Percentiles rank a stretch among this genome's conserved stretches.
These are phyloP conservation scores for Rotaria socialis DNA, from an alignment of 2,888 invertebrate genomes.

Conservation along the genomic window DNA sequence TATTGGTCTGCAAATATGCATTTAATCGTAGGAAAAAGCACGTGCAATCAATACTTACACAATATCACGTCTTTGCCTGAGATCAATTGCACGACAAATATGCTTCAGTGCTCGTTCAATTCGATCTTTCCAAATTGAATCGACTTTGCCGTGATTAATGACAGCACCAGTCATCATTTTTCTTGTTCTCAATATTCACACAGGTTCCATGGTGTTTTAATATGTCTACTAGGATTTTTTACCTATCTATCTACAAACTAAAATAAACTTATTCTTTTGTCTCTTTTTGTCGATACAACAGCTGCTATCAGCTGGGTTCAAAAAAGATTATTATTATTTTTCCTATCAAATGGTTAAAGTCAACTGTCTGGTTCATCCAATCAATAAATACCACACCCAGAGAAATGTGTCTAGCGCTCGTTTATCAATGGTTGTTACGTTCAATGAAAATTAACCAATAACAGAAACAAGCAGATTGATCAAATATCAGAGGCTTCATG, in stretches of 20 bases:
- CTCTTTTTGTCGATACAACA: not conserved
- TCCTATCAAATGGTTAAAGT: not conserved
- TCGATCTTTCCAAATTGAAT: constrained; percentile 14
- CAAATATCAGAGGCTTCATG: too few species aligned
- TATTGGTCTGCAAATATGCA: not conserved
- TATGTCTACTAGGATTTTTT: not conserved
- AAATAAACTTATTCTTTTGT: not conserved
- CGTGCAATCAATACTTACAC: not conserved
- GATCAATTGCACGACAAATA: not conserved
- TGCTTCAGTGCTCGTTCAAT: not conserved
- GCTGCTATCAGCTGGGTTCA: not conserved
- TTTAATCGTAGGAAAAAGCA: not conserved
- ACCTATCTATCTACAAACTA: not conserved
- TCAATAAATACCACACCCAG: not conserved
- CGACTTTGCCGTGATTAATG: not conserved
- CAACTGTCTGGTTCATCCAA: not conserved
- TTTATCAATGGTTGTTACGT: not conserved
- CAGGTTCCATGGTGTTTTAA: not conserved
- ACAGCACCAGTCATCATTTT: not conserved
- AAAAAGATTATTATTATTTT: not conserved
- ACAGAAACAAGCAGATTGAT: not conserved
- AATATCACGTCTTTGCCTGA: not conserved
- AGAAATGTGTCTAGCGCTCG: not conserved
- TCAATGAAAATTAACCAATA: not conserved
- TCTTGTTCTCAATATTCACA: not conserved